Percentiles rank a stretch among this genome's conserved stretches.
Conservation (phyloP, 2,888 invertebrate genomes). For the Hermaeophaga mercurialis region DNA sequence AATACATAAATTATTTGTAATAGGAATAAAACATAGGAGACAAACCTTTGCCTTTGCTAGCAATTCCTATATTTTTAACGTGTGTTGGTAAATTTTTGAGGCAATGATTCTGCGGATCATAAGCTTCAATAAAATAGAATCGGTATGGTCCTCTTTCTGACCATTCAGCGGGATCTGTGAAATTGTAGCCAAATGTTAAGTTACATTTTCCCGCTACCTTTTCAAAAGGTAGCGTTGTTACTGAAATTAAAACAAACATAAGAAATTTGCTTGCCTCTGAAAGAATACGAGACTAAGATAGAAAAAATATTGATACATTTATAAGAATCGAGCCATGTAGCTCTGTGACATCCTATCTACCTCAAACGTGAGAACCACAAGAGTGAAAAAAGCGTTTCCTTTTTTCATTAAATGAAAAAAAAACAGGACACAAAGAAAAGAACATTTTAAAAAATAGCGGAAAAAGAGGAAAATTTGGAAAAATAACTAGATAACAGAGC, state of each 20-base stretch:
- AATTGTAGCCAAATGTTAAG: slow-evolving; percentile 66
- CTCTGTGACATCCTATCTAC: too few relatives aligned
- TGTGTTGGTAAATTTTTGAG: slow-evolving; percentile 67
- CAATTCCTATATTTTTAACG: slow-evolving; percentile 64
- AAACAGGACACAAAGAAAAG: too few relatives aligned
- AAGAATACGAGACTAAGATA: too few relatives aligned
- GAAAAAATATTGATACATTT: too few relatives aligned
- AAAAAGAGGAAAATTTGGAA: too few relatives aligned
- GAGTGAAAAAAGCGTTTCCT: too few relatives aligned
- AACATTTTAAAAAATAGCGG: too few relatives aligned
- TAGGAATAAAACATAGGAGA: not conserved
- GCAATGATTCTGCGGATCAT: slow-evolving; percentile 62
- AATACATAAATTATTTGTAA: not conserved
- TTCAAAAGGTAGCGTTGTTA: slow-evolving; percentile 60
- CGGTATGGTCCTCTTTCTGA: slow-evolving; percentile 67
- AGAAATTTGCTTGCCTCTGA: too few relatives aligned
- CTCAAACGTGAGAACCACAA: too few relatives aligned
- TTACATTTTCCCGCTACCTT: slow-evolving; percentile 73
- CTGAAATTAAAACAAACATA: not conserved
- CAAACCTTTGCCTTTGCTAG: slow-evolving; percentile 67
- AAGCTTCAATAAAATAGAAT: slow-evolving; percentile 76
- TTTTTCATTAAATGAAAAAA: too few relatives aligned
- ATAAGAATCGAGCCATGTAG: too few relatives aligned
- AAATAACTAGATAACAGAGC: too few relatives aligned
- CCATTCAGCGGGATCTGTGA: slow-evolving; percentile 62